These are phyloP conservation scores for Rachycentron canadum DNA, from an alignment of 2,797 vertebrate species.

Conservation along the genomic window DNA sequence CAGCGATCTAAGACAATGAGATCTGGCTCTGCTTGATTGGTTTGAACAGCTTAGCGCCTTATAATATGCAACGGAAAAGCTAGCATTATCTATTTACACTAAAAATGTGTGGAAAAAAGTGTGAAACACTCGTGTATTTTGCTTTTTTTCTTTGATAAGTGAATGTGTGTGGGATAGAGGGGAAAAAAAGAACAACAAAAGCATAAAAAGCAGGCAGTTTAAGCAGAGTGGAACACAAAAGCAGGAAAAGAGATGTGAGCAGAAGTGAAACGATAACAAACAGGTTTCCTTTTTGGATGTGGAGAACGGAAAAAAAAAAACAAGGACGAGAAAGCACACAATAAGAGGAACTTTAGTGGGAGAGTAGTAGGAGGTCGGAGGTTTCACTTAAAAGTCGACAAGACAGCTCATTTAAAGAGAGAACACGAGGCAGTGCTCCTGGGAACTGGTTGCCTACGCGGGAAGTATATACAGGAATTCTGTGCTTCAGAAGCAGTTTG, in stretches of 20 bases:
- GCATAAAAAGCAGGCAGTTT: conserved; percentile 27
- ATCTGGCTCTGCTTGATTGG: conserved; percentile 16
- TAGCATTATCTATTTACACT: conserved; percentile 22
- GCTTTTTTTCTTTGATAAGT: conserved; percentile 15
- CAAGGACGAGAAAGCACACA: conserved; percentile 15
- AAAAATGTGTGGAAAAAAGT: not conserved
- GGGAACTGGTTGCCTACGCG: conserved; percentile 48
- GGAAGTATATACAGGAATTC: conserved; percentile 25
- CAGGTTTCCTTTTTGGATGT: conserved; percentile 22
- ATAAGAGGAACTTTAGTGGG: conserved; percentile 40
- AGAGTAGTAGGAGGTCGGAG: conserved; percentile 48
- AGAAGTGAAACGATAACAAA: conserved; percentile 49
- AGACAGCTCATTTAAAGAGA: conserved; percentile 56
- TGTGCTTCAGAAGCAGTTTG: conserved; percentile 45
- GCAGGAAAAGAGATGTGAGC: conserved; percentile 26
- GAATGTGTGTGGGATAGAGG: conserved; percentile 9
- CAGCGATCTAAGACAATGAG: conserved; percentile 2
- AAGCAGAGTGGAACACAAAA: conserved; percentile 35
- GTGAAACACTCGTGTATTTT: conserved; percentile 1
- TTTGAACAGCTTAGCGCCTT: conserved; percentile 15
- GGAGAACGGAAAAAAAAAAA: conserved; percentile 37
- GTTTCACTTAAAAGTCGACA: conserved; percentile 50
- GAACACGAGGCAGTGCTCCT: conserved; percentile 43
- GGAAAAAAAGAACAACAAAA: conserved; percentile 16
- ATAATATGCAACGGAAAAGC: not conserved